Evolutionary conservation across 2,113 vertebrate genomes (phyloP).

Genomic region (rabbit (Oryctolagus cuniculus)): DNA sequence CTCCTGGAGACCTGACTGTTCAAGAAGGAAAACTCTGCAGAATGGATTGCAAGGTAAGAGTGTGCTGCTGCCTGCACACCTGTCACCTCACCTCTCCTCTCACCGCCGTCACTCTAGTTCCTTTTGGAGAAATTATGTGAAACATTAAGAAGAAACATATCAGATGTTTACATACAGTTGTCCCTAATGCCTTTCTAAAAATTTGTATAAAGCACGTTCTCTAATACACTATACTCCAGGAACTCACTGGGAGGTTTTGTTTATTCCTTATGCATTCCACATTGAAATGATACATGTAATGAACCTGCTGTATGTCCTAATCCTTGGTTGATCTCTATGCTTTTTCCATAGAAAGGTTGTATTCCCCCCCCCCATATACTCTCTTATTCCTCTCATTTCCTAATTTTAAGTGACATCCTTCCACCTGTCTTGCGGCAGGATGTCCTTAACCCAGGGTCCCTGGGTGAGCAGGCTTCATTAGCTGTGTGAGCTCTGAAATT

Average conservation of each 20-base stretch:
- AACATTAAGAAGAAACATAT: not conserved
- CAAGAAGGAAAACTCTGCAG: slow-evolving; percentile 98
- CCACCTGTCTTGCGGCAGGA: not conserved
- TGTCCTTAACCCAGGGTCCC: not conserved
- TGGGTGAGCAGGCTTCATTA: not conserved
- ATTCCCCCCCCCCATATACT: not conserved
- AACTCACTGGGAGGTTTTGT: not conserved
- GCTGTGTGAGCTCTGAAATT: not conserved
- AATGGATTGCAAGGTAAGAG: slow-evolving; percentile 98
- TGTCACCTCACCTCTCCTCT: not conserved
- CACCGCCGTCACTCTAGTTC: not conserved
- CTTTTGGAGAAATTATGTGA: not conserved
- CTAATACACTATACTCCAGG: not conserved
- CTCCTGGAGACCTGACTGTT: slow-evolving; percentile 96
- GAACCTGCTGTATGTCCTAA: not conserved
- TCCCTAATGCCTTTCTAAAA: not conserved
- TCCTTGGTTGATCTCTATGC: not conserved
- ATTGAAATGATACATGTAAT: not conserved
- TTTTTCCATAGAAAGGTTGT: not conserved
- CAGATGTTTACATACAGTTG: not conserved
- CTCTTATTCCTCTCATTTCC: not conserved
- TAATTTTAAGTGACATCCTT: not conserved
- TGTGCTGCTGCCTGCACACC: not conserved
- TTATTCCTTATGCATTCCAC: not conserved
- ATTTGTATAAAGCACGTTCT: not conserved